phyloP scores from a whole-genome alignment of 2,797 vertebrate species.

The Somateria mollissima region DNA sequence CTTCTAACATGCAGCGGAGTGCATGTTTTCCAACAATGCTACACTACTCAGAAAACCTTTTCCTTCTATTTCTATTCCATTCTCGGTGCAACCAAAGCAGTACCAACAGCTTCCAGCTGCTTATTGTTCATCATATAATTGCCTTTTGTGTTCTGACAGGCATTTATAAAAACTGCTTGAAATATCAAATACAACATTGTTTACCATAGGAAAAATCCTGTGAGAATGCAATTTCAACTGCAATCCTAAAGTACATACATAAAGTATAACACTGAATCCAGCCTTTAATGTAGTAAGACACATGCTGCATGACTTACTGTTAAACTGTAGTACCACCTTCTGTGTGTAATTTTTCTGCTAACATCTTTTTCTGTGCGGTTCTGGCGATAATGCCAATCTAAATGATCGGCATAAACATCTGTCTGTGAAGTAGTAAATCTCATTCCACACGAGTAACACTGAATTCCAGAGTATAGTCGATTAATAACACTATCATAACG shows the following conservation, averaged over 20 bases:
- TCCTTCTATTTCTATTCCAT: neutral
- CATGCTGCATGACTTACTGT: slow-evolving; percentile 81
- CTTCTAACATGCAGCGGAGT: neutral
- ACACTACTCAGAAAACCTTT: neutral
- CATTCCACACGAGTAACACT: slow-evolving; percentile 98
- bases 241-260: neutral
- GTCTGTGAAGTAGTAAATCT: slow-evolving; percentile 95
- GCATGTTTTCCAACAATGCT: neutral
- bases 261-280: neutral
- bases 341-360: slow-evolving; percentile 94
- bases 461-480: slow-evolving; percentile 95
- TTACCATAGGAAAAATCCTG: neutral
- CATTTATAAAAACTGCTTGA: neutral
- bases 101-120: neutral
- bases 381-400: slow-evolving; percentile 99
- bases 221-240: neutral
- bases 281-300: neutral
- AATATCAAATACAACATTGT: neutral
- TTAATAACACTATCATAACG: slow-evolving; percentile 92
- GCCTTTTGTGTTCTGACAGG: neutral
- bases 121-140: neutral
- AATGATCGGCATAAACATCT: slow-evolving; percentile 96
- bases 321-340: slow-evolving; percentile 96
- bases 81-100: neutral
- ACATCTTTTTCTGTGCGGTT: slow-evolving; percentile 96